Evolutionary conservation across 2,888 invertebrate species (phyloP).

Genomic region (Pseudococcus viburni): DNA sequence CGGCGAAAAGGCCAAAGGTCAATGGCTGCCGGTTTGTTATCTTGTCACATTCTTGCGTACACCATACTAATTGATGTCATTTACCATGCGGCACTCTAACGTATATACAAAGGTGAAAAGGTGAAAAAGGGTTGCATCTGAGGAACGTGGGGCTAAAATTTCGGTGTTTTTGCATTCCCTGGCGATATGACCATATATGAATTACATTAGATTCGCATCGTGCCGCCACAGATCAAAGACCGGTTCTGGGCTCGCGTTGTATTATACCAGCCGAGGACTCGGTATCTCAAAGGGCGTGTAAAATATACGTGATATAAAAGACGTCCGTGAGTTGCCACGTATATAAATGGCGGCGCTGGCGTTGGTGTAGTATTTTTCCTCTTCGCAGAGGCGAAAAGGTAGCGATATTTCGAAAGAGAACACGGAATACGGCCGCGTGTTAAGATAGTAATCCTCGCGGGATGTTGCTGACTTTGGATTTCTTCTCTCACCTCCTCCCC

Average conservation of each 20-base stretch:
- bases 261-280: neutral
- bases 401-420: neutral
- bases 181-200: neutral
- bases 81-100: neutral
- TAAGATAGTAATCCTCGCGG: constrained; percentile 41
- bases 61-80: neutral
- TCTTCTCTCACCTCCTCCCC: neutral
- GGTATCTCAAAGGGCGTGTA: neutral
- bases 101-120: neutral
- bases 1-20: neutral
- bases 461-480: constrained; percentile 41
- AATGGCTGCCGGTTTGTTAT: constrained; percentile 10
- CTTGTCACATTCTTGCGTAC: constrained; percentile 16
- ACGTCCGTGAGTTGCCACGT: neutral
- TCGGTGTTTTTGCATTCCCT: neutral
- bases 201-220: neutral
- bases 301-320: constrained; percentile 6
- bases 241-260: neutral
- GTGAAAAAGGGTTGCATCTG: neutral
- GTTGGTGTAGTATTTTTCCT: neutral
- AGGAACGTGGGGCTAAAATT: neutral
- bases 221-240: neutral
- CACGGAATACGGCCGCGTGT: constrained; percentile 5
- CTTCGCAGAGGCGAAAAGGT: neutral
- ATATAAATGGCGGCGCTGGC: neutral